Evolutionary conservation across 1,140 invertebrate genomes (phyloP).

Genomic region (Drosophila paulistorum): DNA sequence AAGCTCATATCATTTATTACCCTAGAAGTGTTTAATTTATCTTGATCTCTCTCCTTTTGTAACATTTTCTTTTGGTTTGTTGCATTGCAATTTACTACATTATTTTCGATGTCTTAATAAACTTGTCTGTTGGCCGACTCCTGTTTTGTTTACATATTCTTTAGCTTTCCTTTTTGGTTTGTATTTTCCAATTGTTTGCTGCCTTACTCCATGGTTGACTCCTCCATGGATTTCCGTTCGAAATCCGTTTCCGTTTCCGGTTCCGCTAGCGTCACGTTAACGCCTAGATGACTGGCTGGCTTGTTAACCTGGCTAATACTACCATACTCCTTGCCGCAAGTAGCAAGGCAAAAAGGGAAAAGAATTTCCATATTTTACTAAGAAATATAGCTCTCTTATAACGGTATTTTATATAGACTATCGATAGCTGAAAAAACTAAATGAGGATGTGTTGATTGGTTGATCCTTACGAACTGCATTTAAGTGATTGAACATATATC

Average conservation of each 20-base stretch:
- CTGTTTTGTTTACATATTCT: background rate
- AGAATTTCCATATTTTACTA: too few relatives aligned
- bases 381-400: too few relatives aligned
- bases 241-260: conserved; percentile 13
- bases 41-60: background rate
- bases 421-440: too few relatives aligned
- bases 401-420: too few relatives aligned
- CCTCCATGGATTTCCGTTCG: background rate
- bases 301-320: background rate
- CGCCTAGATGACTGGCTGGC: conserved; percentile 4
- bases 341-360: background rate
- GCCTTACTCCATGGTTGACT: conserved; percentile 6
- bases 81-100: conserved; percentile 50
- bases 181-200: conserved; percentile 36
- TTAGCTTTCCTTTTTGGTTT: background rate
- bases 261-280: background rate
- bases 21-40: too few relatives aligned
- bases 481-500: too few relatives aligned
- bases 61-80: conserved; percentile 6
- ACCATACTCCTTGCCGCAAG: background rate
- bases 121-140: conserved; percentile 47
- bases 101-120: conserved; percentile 49
- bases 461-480: too few relatives aligned
- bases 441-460: too few relatives aligned
- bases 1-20: too few relatives aligned